Evolutionary conservation across 2,888 invertebrate genomes (phyloP).

Genomic region (Chymomyza amoena): DNA sequence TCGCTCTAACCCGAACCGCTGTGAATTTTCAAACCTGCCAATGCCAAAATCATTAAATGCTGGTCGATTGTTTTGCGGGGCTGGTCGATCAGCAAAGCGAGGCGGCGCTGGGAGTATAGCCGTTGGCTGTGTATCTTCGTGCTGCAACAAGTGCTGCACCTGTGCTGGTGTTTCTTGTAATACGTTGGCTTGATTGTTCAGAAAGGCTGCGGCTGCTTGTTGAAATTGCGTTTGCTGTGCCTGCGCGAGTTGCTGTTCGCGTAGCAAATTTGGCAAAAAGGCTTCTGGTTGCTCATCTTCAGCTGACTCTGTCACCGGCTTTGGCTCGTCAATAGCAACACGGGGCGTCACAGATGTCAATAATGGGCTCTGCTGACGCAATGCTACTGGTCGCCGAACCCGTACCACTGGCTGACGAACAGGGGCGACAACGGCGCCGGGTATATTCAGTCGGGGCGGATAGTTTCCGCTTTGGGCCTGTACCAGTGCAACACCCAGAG

Average conservation of each 20-base stretch:
- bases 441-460: constrained; percentile 84
- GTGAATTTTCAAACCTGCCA: constrained; percentile 64
- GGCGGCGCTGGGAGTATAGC: constrained; percentile 59
- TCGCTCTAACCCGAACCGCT: constrained; percentile 73
- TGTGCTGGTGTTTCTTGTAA: constrained; percentile 79
- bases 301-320: constrained; percentile 85
- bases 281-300: constrained; percentile 82
- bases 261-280: constrained; percentile 79
- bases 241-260: constrained; percentile 75
- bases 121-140: constrained; percentile 58
- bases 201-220: constrained; percentile 70
- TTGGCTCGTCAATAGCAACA: constrained; percentile 77
- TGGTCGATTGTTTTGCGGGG: constrained; percentile 57
- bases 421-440: constrained; percentile 81
- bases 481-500: constrained; percentile 53
- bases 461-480: constrained; percentile 81
- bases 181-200: constrained; percentile 67
- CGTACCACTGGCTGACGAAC: constrained; percentile 70
- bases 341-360: constrained; percentile 79
- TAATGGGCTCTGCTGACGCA: constrained; percentile 78
- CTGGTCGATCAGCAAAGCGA: constrained; percentile 75
- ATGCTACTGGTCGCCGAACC: constrained; percentile 78
- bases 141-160: constrained; percentile 60
- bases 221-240: constrained; percentile 77
- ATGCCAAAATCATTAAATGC: constrained; percentile 74